phyloP scores from a whole-genome alignment of 2,113 vertebrate species.

The Erinaceus europaeus region DNA sequence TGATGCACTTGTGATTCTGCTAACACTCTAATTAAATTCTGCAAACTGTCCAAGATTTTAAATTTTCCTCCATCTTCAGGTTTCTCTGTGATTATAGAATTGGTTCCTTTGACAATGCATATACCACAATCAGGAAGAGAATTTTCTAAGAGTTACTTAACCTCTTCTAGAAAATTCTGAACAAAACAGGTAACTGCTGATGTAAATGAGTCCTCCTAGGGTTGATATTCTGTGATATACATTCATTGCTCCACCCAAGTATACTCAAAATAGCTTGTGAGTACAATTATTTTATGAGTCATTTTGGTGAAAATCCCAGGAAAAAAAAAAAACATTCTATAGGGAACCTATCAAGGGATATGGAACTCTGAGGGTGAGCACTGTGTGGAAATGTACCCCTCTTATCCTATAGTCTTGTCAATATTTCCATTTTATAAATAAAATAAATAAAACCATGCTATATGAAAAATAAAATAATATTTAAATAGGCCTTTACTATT shows the following conservation, averaged over 20 bases:
- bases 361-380: too few relatives aligned
- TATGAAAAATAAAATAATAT: conserved; percentile 5
- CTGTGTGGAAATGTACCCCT: too few relatives aligned
- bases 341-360: too few relatives aligned
- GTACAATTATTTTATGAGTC: neutral
- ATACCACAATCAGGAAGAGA: neutral
- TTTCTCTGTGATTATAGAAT: neutral
- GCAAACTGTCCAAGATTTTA: neutral
- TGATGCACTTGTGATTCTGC: neutral
- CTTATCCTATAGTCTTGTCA: too few relatives aligned
- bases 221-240: neutral
- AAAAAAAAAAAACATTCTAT: too few relatives aligned
- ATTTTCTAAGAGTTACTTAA: neutral
- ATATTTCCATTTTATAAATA: too few relatives aligned
- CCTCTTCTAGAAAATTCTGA: neutral
- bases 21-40: conserved; percentile 4
- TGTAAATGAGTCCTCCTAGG: neutral
- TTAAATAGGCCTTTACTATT: neutral
- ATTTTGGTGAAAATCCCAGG: conserved; percentile 7
- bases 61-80: neutral
- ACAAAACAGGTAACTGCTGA: neutral
- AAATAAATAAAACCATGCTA: neutral
- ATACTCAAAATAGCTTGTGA: neutral
- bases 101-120: neutral
- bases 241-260: neutral